Percentiles rank a stretch among this genome's conserved stretches.
These are phyloP conservation scores for Lophochroa leadbeateri DNA, from an alignment of 2,113 vertebrate species.

Conservation along the genomic window DNA sequence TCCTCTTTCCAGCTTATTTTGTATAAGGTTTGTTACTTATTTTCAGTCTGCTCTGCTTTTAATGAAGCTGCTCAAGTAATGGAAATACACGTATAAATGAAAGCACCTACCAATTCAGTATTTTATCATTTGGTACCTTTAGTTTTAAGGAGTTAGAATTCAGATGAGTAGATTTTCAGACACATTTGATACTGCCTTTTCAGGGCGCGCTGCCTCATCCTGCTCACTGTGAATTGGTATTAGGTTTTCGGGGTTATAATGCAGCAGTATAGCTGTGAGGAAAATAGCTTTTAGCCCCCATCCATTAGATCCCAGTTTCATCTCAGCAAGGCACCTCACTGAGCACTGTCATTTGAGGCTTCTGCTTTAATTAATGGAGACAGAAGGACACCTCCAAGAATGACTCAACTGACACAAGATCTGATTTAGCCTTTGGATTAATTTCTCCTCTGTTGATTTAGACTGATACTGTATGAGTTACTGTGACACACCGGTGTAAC, in stretches of 20 bases:
- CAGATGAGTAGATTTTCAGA: not conserved
- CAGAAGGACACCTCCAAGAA: not conserved
- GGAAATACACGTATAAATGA: not conserved
- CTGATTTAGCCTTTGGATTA: not conserved
- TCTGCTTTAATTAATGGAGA: not conserved
- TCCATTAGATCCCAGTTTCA: not conserved
- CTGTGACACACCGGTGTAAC: not conserved
- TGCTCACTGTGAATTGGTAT: not conserved
- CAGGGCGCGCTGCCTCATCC: not conserved
- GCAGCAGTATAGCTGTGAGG: not conserved
- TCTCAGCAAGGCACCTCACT: not conserved
- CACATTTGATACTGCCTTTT: not conserved
- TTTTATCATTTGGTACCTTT: not conserved
- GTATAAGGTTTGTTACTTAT: not conserved
- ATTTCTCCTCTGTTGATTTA: slow-evolving; percentile 1
- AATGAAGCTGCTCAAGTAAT: not conserved
- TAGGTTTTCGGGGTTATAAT: not conserved
- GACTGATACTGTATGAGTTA: not conserved
- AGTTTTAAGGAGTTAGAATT: not conserved
- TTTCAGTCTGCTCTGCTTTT: not conserved
- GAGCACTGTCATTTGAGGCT: not conserved
- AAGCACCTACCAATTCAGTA: not conserved
- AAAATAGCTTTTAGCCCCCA: not conserved
- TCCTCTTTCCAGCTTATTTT: not conserved
- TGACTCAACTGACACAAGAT: not conserved